A percentile compares a stretch with the other conserved stretches of the same genome.
Evolutionary conservation across 2,797 vertebrate genomes (phyloP).

Genomic region (Liparis tanakae): DNA sequence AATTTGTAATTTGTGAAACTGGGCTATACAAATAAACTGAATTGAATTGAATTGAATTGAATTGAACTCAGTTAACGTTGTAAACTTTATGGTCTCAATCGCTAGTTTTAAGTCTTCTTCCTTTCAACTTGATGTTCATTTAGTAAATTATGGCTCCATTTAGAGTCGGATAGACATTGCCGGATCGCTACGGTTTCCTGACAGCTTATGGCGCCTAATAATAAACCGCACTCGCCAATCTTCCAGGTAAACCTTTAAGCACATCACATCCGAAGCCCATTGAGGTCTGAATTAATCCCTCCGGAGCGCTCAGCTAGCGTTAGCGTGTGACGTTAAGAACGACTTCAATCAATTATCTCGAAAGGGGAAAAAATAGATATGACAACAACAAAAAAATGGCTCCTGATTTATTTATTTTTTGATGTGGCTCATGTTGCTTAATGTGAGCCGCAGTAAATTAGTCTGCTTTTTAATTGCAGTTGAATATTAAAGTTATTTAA

Average conservation of each 20-base stretch:
- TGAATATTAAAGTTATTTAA: conserved; percentile 1
- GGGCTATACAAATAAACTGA: too few species aligned
- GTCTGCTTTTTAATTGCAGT: not conserved
- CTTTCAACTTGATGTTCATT: too few species aligned
- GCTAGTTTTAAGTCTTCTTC: too few species aligned
- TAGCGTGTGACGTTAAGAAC: not conserved
- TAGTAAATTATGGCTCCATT: too few species aligned
- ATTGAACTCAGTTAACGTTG: not conserved
- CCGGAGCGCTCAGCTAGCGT: not conserved
- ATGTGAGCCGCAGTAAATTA: not conserved
- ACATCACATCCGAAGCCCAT: not conserved
- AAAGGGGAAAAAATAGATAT: not conserved
- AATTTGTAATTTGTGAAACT: too few species aligned
- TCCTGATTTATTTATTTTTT: not conserved
- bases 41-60: too few species aligned
- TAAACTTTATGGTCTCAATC: not conserved
- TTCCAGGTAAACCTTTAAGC: not conserved
- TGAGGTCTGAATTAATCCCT: not conserved
- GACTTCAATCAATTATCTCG: not conserved
- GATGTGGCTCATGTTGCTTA: not conserved
- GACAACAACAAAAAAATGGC: not conserved
- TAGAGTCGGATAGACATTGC: too few species aligned
- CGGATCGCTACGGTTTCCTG: too few species aligned
- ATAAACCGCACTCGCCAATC: too few species aligned
- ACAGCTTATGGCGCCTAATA: too few species aligned